Conservation (phyloP, 2,888 invertebrate genomes). For the Euphydryas editha region DNA sequence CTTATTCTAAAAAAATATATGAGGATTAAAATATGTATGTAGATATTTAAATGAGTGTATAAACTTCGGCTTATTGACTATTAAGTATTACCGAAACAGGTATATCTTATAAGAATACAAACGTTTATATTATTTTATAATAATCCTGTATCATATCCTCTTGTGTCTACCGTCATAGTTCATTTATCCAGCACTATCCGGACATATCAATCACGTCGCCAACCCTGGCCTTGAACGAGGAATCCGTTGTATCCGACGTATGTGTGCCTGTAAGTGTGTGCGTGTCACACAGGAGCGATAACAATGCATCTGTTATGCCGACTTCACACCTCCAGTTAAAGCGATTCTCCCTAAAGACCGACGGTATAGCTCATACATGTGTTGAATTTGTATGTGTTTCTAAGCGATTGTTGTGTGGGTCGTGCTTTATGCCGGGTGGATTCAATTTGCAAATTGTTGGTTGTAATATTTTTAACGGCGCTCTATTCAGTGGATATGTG, state of each 20-base stretch:
- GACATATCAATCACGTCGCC: constrained; percentile 40
- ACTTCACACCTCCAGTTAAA: constrained; percentile 61
- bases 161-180: neutral
- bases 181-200: constrained; percentile 24
- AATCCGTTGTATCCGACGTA: constrained; percentile 38
- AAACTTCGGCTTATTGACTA: too few species aligned
- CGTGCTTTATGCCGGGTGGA: constrained; percentile 23
- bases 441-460: constrained; percentile 42
- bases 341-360: constrained; percentile 54
- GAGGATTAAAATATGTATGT: too few species aligned
- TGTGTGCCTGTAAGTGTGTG: constrained; percentile 34
- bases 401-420: neutral
- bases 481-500: constrained; percentile 26
- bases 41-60: too few species aligned
- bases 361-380: neutral
- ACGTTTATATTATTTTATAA: too few species aligned
- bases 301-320: constrained; percentile 67
- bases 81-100: too few species aligned
- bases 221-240: constrained; percentile 45
- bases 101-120: too few species aligned
- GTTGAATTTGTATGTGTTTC: constrained; percentile 21
- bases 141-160: constrained; percentile 12
- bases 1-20: too few species aligned
- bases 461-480: constrained; percentile 39
- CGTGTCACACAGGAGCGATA: constrained; percentile 58